These are phyloP conservation scores for Drosophila mimica DNA, from an alignment of 2,888 invertebrate species.

Conservation along the genomic window DNA sequence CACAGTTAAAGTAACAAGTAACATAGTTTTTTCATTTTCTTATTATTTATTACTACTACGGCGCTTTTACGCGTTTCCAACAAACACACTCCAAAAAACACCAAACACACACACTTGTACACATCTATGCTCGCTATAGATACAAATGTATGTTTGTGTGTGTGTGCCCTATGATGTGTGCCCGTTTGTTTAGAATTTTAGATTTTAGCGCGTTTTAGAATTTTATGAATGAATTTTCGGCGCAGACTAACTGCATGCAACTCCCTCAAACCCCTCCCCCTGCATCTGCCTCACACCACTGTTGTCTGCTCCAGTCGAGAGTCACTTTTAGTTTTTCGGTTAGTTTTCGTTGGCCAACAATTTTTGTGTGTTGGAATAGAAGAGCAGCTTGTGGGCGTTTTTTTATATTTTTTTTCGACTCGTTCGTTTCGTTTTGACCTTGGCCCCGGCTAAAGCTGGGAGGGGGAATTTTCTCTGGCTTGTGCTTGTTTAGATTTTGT, in stretches of 20 bases:
- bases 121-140: constrained; percentile 27
- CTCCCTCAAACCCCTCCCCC: neutral
- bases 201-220: constrained; percentile 84
- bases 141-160: neutral
- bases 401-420: constrained; percentile 42
- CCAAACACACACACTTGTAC: constrained; percentile 12
- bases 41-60: constrained; percentile 10
- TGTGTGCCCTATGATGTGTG: constrained; percentile 11
- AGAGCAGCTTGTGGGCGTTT: constrained; percentile 44
- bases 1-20: constrained; percentile 26
- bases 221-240: constrained; percentile 84
- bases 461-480: constrained; percentile 26
- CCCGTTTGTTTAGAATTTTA: constrained; percentile 83
- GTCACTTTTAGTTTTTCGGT: constrained; percentile 77
- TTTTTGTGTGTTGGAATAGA: constrained; percentile 26
- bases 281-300: too few species aligned
- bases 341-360: constrained; percentile 64
- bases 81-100: constrained; percentile 8
- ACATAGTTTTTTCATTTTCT: constrained; percentile 24
- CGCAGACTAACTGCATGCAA: constrained; percentile 46
- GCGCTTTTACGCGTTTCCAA: constrained; percentile 24
- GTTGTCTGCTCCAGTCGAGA: constrained; percentile 25
- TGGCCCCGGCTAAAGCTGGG: constrained; percentile 36
- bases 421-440: constrained; percentile 51
- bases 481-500: constrained; percentile 59